phyloP scores from a whole-genome alignment of 1,140 invertebrate genomes.

The Phocides pigmalion region DNA sequence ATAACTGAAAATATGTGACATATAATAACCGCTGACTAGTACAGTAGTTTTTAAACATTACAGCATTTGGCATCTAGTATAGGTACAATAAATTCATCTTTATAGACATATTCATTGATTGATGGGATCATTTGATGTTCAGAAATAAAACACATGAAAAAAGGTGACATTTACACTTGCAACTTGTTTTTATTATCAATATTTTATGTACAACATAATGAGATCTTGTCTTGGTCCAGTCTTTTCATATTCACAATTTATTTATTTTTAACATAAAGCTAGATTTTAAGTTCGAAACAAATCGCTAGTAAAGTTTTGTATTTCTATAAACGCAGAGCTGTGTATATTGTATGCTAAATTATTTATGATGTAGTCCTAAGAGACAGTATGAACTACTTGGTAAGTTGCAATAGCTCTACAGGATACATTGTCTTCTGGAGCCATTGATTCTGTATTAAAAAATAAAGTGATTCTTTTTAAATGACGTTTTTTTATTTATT shows the following conservation, averaged over 20 bases:
- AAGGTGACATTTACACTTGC: no score
- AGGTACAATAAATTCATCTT: no score
- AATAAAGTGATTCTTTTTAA: slow-evolving; percentile 69
- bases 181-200: no score
- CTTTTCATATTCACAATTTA: slow-evolving; percentile 16
- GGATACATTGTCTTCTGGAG: slow-evolving; percentile 52
- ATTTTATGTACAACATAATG: not conserved
- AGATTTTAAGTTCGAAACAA: slow-evolving; percentile 33
- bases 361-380: slow-evolving; percentile 71
- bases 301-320: slow-evolving; percentile 26
- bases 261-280: slow-evolving; percentile 35
- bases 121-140: no score
- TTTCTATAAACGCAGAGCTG: slow-evolving; percentile 50
- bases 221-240: slow-evolving; percentile 20
- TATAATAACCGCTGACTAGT: no score
- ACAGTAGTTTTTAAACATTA: no score
- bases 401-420: slow-evolving; percentile 60
- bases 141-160: no score
- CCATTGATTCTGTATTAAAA: slow-evolving; percentile 64
- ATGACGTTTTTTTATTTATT: slow-evolving; percentile 26
- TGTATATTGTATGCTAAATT: slow-evolving; percentile 75
- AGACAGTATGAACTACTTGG: slow-evolving; percentile 57
- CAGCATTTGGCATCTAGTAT: no score
- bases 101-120: no score
- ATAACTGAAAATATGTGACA: no score